These are phyloP conservation scores for Dolomedes plantarius DNA, from an alignment of 2,888 invertebrate genomes.

Conservation along the genomic window DNA sequence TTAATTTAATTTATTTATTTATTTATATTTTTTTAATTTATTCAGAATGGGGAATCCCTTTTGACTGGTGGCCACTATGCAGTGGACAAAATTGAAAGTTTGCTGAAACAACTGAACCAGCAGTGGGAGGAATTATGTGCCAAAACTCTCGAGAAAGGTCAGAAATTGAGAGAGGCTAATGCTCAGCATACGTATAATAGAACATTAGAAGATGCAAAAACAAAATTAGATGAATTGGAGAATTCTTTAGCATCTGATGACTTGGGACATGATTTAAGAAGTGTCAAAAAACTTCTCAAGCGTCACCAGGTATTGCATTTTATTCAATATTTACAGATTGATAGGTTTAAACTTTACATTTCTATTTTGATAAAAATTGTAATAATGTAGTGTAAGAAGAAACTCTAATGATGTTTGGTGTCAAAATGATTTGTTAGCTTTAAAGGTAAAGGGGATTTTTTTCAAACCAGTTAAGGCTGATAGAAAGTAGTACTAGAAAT, in stretches of 20 bases:
- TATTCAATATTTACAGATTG: too few species aligned
- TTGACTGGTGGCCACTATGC: conserved; percentile 84
- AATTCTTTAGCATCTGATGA: conserved; percentile 85
- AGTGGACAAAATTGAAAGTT: conserved; percentile 83
- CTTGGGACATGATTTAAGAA: conserved; percentile 90
- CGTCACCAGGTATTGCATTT: conserved; percentile 84
- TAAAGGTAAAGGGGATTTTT: too few species aligned
- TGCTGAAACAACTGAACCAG: conserved; percentile 83
- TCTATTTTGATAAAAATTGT: too few species aligned
- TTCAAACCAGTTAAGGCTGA: too few species aligned
- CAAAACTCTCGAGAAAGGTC: conserved; percentile 83
- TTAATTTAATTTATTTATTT: too few species aligned
- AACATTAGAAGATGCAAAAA: conserved; percentile 91
- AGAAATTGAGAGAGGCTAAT: conserved; percentile 89
- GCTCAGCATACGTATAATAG: conserved; percentile 84
- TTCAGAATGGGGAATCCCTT: conserved; percentile 81
- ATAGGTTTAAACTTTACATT: too few species aligned
- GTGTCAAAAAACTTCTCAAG: conserved; percentile 92
- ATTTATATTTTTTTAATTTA: too few species aligned
- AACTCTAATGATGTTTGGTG: conserved; percentile 8
- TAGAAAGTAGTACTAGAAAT: too few species aligned
- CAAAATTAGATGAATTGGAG: conserved; percentile 90
- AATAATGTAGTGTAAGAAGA: too few species aligned
- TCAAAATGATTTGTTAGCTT: too few species aligned
- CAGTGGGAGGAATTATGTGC: conserved; percentile 87